Conservation (phyloP, 1,140 invertebrate species). For the Aleiodes sp. region DNA sequence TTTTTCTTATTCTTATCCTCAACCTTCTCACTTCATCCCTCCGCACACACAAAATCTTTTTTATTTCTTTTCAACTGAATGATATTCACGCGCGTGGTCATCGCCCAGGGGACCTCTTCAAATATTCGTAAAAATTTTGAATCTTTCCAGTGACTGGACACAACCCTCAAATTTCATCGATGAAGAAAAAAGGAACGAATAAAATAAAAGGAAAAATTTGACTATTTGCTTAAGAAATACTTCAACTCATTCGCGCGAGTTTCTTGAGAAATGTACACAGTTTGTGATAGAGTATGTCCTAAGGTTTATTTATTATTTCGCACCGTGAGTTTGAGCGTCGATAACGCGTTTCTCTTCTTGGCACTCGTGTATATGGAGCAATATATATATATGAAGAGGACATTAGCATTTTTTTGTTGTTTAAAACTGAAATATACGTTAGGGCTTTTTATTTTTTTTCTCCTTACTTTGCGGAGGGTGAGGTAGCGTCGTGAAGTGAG, state of each 20-base stretch:
- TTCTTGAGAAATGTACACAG: background rate
- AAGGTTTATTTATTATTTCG: slow-evolving; percentile 65
- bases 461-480: slow-evolving; percentile 20
- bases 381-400: slow-evolving; percentile 20
- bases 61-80: slow-evolving; percentile 47
- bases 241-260: background rate
- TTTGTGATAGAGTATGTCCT: slow-evolving; percentile 39
- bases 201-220: too few relatives aligned
- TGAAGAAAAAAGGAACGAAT: too few relatives aligned
- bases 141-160: slow-evolving; percentile 34
- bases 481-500: slow-evolving; percentile 38
- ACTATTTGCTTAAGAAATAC: background rate
- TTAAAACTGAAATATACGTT: slow-evolving; percentile 65
- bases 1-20: too few relatives aligned
- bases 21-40: slow-evolving; percentile 38
- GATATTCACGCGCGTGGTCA: slow-evolving; percentile 39
- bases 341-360: slow-evolving; percentile 48
- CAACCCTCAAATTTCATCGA: background rate
- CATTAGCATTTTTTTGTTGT: slow-evolving; percentile 67
- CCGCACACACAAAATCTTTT: slow-evolving; percentile 42
- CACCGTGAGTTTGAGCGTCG: slow-evolving; percentile 55
- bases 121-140: slow-evolving; percentile 36
- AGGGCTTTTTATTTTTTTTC: too few relatives aligned
- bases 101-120: slow-evolving; percentile 39
- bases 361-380: slow-evolving; percentile 30